These are phyloP conservation scores for Poeciliopsis prolifica DNA, from an alignment of 2,113 vertebrate species.

Conservation along the genomic window DNA sequence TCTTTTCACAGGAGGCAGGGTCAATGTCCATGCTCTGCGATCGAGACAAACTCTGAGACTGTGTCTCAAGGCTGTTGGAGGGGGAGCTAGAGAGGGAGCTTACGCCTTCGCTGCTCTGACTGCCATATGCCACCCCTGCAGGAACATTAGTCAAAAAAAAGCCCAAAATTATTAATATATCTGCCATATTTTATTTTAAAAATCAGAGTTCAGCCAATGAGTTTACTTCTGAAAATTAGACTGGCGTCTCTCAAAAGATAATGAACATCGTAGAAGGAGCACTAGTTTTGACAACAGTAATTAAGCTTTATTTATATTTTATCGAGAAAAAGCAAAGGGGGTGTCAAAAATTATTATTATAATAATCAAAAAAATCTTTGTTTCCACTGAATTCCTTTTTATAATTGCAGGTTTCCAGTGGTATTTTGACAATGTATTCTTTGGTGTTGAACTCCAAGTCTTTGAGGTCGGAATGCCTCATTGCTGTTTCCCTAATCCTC, in stretches of 20 bases:
- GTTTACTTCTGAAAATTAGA: no score
- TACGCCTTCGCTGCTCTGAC: constrained; percentile 99
- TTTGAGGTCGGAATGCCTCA: neutral
- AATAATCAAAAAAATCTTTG: neutral
- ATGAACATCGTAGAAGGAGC: no score
- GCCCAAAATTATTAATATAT: neutral
- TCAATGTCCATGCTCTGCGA: constrained; percentile 99
- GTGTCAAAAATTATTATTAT: neutral
- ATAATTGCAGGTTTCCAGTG: neutral
- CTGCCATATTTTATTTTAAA: neutral
- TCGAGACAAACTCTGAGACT: constrained; percentile 96
- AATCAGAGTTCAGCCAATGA: no score
- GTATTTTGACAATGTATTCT: neutral
- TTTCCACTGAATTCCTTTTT: neutral
- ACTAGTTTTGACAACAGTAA: no score
- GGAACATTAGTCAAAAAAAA: constrained; percentile 46
- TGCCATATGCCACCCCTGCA: constrained; percentile 92
- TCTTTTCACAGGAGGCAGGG: constrained; percentile 97
- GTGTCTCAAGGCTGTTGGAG: constrained; percentile 98
- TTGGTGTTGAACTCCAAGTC: no score
- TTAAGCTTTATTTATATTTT: no score
- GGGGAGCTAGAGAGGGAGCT: constrained; percentile 99
- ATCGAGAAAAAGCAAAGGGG: no score
- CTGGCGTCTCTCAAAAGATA: no score
- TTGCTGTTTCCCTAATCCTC: neutral